Base-by-base conservation (phyloP, 2,888 invertebrate genomes). In the Pyrocoelia pectoralis region DNA sequence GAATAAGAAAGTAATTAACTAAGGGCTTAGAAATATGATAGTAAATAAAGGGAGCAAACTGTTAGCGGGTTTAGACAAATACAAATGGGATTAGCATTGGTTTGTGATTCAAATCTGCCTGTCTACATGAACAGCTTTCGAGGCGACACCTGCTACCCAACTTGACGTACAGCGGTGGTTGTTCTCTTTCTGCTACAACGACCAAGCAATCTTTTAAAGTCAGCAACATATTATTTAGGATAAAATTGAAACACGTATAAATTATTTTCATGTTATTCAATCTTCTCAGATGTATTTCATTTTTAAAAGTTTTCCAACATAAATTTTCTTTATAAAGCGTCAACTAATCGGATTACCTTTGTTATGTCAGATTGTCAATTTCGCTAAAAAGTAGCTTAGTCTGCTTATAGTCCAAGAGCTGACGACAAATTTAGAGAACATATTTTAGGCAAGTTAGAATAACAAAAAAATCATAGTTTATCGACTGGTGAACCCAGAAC, bases 51-150 rank as follows among this genome's bases (percentile, higher is more conserved):
- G 46, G 52, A 56, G 52, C 56, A 60, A 38, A 60, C 43, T 51
- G 52, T 59, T 53, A 52, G 63, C 48, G 57, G 62, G 56, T 62
- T 24, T 62, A 62, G 54, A 62, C 62, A 62, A 63, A 63, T 58
- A 63, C 53, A 63, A 63, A 63, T 63, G 58, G 58, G 63, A 63
- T 63, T 63, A 63, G 63, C 63, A 63, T 58, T 58, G 63, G 58
- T 63, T 63, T 63, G 62, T 54, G 55, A 63, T 56, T 63, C 58
- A 58, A 63, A 63, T 58, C 53, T 63, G 41, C 58, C 49, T 49
- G 63, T 63, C 58, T 63, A 57, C 58, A 63, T 59, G 58, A 59
- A 59, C 63, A 51, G 46, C 58, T 54, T 63, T 58, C 38, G 63
- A 63, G 55, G 55, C 58, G 58, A 59, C 63, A 63, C 63, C 63